Evolutionary conservation across 2,797 vertebrate species (phyloP).

Genomic region (Scyliorhinus canicula): DNA sequence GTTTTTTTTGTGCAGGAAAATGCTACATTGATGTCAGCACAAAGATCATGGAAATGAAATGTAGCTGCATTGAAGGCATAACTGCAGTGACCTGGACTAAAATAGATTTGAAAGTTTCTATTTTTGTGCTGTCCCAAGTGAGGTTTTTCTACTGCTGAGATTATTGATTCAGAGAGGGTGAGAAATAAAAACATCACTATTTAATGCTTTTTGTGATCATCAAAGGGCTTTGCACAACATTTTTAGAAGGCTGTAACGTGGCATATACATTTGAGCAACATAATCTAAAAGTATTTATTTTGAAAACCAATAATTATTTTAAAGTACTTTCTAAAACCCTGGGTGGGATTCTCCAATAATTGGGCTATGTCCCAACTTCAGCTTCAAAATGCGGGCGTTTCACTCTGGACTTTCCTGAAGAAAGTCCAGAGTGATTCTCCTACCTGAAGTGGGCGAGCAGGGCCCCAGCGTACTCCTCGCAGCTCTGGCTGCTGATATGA

Average conservation of each 20-base stretch:
- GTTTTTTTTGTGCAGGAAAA: not conserved
- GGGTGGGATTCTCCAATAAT: too few relatives aligned
- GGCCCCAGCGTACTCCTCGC: too few relatives aligned
- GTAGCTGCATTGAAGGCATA: not conserved
- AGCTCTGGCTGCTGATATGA: too few relatives aligned
- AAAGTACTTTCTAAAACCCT: not conserved
- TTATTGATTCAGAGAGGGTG: not conserved
- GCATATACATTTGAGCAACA: not conserved
- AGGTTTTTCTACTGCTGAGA: not conserved
- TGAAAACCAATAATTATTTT: not conserved
- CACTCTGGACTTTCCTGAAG: too few relatives aligned
- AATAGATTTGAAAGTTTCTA: not conserved
- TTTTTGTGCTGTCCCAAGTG: not conserved
- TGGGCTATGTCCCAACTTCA: too few relatives aligned
- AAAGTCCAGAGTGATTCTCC: too few relatives aligned
- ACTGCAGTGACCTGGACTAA: not conserved
- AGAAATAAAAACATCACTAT: not conserved
- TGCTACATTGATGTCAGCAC: not conserved
- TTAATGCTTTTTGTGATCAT: not conserved
- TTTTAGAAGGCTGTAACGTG: not conserved
- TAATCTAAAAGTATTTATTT: not conserved
- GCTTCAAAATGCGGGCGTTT: too few relatives aligned
- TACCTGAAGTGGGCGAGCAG: too few relatives aligned
- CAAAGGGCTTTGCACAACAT: not conserved
- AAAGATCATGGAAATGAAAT: not conserved